Evolutionary conservation across 2,797 vertebrate species (phyloP), one percentile per base, ranked within the genome.

Genomic region (Mus spretus): DNA sequence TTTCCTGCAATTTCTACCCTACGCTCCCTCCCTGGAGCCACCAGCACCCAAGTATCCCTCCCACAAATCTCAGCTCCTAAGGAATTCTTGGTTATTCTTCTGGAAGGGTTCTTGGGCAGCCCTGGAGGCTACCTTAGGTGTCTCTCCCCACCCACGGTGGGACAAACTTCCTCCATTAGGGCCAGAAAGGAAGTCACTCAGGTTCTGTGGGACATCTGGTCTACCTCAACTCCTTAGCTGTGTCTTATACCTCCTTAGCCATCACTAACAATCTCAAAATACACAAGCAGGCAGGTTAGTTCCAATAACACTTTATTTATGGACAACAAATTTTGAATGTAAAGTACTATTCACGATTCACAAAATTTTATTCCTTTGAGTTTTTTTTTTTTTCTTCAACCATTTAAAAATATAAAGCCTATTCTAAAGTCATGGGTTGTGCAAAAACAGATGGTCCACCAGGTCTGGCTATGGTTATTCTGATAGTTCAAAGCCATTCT

Each of bases 301-400:
- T 75, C 91, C 83, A 75, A 24, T 65, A 72, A 86, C 85, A 83
- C 93, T 67, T 88, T 74, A 81, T 75, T 90, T 31, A 65, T 53
- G 7, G 80, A 93, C 84, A 70, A 87, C 12, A 40, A 89, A 79
- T 67, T 95, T 17, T 70, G 47, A 96, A 74, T 89, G 72, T 34
- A 59, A 85, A 47, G 44, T 44, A 87, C 37, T 92, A 90, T 75
- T 31, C 75, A 80, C 24, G 0, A 47, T 59, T 89, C 94, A 90
- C 61, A 89, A 93, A 96, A 89, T 47, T 40, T 57, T 83, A 55
- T 63, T 95, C 61, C 83, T 86, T 67, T 86, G 63, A 70, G 59
- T 6, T 81, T 93, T 96, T 81, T 93, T 96, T 81, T 86, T 67
- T 44, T 61, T 74, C 75, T 84, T 13, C 72, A 92, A 55, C 22